phyloP scores from a whole-genome alignment of 2,888 invertebrate species.

The Seira musarum region DNA sequence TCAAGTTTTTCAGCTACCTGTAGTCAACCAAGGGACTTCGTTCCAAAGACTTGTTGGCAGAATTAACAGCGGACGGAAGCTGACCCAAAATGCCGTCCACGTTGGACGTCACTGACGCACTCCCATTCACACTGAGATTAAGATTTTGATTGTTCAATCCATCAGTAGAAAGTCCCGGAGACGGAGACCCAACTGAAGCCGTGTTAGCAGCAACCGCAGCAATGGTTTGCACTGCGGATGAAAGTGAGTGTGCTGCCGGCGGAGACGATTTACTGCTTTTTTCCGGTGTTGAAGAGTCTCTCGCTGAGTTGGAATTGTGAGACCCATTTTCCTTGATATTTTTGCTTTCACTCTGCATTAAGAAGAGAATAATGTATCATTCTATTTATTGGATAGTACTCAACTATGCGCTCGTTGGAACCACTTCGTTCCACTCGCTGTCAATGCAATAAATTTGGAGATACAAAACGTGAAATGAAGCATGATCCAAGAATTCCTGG shows the following conservation, averaged over 20 bases:
- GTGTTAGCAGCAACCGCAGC: slow-evolving; percentile 60
- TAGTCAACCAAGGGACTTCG: slow-evolving; percentile 67
- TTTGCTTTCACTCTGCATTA: slow-evolving; percentile 62
- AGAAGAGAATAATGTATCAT: too few relatives aligned
- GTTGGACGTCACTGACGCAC: slow-evolving; percentile 53
- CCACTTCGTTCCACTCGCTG: too few relatives aligned
- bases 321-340: slow-evolving; percentile 60
- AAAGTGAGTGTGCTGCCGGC: slow-evolving; percentile 48
- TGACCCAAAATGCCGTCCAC: slow-evolving; percentile 64
- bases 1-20: slow-evolving; percentile 64
- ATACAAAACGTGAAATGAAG: slow-evolving; percentile 30
- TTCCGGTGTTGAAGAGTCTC: slow-evolving; percentile 60
- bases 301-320: slow-evolving; percentile 50
- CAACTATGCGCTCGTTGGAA: too few relatives aligned
- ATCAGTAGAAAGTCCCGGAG: slow-evolving; percentile 63
- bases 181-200: slow-evolving; percentile 60
- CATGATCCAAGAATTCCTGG: slow-evolving; percentile 43
- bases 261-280: slow-evolving; percentile 58
- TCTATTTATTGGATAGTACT: too few relatives aligned
- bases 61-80: slow-evolving; percentile 64
- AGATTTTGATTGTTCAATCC: slow-evolving; percentile 68
- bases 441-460: slow-evolving; percentile 44
- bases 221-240: slow-evolving; percentile 48
- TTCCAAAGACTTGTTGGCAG: slow-evolving; percentile 62
- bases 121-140: slow-evolving; percentile 62